These are phyloP conservation scores for Siphlonurus alternatus DNA, from an alignment of 2,888 invertebrate species.

Conservation along the genomic window DNA sequence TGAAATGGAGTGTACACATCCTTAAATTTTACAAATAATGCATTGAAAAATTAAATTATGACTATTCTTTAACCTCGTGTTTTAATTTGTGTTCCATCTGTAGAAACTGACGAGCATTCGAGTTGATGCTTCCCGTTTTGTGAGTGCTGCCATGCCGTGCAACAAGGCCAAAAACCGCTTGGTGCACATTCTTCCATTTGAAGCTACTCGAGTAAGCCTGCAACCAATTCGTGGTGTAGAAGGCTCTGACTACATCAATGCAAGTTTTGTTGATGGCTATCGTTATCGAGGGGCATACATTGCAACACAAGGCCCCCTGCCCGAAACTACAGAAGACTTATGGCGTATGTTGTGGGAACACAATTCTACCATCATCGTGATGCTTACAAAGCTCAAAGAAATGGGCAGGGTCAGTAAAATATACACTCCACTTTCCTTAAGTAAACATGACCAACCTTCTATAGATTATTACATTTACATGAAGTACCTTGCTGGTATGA, in stretches of 20 bases:
- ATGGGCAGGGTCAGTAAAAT: conserved; percentile 71
- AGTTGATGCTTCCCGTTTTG: conserved; percentile 84
- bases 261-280: conserved; percentile 94
- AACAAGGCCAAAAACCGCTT: conserved; percentile 98
- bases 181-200: conserved; percentile 95
- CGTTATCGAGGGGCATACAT: conserved; percentile 86
- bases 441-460: background rate
- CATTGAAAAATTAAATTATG: no score
- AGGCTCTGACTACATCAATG: conserved; percentile 97
- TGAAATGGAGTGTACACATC: no score
- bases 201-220: conserved; percentile 83
- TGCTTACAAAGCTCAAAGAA: conserved; percentile 94
- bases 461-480: background rate
- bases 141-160: conserved; percentile 87
- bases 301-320: conserved; percentile 93
- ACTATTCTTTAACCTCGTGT: background rate
- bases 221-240: conserved; percentile 79
- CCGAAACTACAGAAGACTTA: conserved; percentile 94
- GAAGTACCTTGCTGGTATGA: background rate
- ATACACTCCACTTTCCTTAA: conserved; percentile 2
- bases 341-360: conserved; percentile 99
- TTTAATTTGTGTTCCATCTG: conserved; percentile 16
- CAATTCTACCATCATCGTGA: conserved; percentile 97
- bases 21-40: no score
- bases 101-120: conserved; percentile 81